A percentile compares a stretch with the other conserved stretches of the same genome.
Conservation (phyloP, 1,140 invertebrate genomes). For the Lepidurus couesii region DNA sequence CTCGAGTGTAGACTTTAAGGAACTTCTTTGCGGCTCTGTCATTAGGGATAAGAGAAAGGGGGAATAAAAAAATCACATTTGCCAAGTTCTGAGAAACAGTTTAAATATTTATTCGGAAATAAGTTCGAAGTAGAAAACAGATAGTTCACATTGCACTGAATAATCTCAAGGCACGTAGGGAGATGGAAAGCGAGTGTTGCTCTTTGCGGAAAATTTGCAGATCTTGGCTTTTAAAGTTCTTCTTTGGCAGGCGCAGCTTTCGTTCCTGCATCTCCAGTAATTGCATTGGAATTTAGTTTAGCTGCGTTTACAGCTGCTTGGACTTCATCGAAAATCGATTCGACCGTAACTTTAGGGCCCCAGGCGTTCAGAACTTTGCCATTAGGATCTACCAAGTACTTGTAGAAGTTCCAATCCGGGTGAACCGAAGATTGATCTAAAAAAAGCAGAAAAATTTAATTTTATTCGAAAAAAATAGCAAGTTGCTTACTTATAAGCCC, state of each 20-base stretch:
- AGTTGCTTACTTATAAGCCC: slow-evolving; percentile 48
- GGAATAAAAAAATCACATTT: background rate
- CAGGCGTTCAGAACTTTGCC: slow-evolving; percentile 47
- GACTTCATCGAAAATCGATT: slow-evolving; percentile 45
- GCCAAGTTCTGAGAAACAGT: background rate
- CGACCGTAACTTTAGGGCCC: slow-evolving; percentile 46
- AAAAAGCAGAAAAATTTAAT: slow-evolving; percentile 26
- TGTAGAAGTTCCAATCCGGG: slow-evolving; percentile 54
- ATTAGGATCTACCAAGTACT: slow-evolving; percentile 49
- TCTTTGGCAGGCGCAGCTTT: background rate
- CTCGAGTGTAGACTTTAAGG: slow-evolving; percentile 1
- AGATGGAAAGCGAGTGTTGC: background rate
- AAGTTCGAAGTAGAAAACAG: too few relatives aligned
- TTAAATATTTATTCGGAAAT: too few relatives aligned
- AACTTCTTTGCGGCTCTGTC: background rate
- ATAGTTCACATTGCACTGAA: too few relatives aligned
- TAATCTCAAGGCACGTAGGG: too few relatives aligned
- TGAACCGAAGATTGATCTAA: slow-evolving; percentile 42
- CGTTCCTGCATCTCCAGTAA: background rate
- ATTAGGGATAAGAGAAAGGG: background rate
- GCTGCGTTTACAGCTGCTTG: slow-evolving; percentile 40
- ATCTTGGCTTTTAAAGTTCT: background rate
- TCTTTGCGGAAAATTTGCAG: background rate
- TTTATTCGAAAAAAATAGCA: background rate
- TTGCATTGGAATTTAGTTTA: background rate